These are phyloP conservation scores for Pecten maximus DNA, from an alignment of 2,888 invertebrate genomes.

Conservation along the genomic window DNA sequence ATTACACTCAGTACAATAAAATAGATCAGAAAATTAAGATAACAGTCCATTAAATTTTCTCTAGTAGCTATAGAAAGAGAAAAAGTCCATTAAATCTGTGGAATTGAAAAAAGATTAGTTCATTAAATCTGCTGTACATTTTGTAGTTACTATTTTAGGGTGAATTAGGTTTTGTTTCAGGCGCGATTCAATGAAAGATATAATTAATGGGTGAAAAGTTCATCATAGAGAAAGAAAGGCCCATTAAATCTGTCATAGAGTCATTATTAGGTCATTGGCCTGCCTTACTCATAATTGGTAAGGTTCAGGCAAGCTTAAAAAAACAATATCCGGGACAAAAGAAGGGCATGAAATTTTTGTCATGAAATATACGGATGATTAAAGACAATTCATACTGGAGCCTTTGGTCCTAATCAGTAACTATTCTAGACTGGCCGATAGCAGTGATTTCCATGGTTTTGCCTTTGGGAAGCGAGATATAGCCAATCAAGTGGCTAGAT, in stretches of 20 bases:
- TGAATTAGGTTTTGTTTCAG: neutral
- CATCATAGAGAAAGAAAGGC: neutral
- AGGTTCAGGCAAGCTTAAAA: neutral
- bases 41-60: no score
- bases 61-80: neutral
- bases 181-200: no score
- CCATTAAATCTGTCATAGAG: neutral
- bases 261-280: neutral
- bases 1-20: no score
- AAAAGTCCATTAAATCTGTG: neutral
- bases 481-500: neutral
- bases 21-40: no score
- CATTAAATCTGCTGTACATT: neutral
- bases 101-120: neutral
- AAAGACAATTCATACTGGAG: neutral
- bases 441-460: neutral
- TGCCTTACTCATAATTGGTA: neutral
- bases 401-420: neutral
- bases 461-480: slow-evolving; percentile 7
- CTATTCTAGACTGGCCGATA: neutral
- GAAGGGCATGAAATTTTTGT: neutral
- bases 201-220: no score
- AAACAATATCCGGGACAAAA: neutral
- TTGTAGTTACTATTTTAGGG: no score
- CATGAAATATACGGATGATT: slow-evolving; percentile 11